These are phyloP conservation scores for Tenthredo scrophulariae DNA, from an alignment of 2,888 invertebrate species.

Conservation along the genomic window DNA sequence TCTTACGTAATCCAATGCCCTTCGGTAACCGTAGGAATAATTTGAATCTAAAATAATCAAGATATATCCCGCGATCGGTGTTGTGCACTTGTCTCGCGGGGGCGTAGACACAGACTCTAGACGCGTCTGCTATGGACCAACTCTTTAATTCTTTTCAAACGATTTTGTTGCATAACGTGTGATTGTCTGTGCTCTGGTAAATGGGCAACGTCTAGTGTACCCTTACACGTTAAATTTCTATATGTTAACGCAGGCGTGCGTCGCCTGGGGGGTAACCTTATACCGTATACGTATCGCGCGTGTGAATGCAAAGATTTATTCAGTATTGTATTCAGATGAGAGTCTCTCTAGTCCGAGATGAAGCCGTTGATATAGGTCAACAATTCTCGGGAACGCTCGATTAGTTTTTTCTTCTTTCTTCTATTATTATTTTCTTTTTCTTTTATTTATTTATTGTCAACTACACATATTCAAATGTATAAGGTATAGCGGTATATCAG, in stretches of 20 bases:
- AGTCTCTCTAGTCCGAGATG: slow-evolving; percentile 41
- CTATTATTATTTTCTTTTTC: neutral
- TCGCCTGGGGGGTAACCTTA: neutral
- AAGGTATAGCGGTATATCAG: slow-evolving; percentile 13
- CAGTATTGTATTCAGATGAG: slow-evolving; percentile 63
- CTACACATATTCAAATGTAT: slow-evolving; percentile 3
- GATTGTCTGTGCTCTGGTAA: neutral
- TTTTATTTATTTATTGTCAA: neutral
- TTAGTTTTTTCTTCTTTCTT: slow-evolving; percentile 2
- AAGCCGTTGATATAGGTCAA: slow-evolving; percentile 57
- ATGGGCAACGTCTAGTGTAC: neutral
- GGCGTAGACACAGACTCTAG: neutral
- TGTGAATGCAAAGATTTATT: slow-evolving; percentile 50
- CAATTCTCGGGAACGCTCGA: slow-evolving; percentile 45
- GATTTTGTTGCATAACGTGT: slow-evolving; percentile 19
- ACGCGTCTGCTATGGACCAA: neutral
- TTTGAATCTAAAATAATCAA: neutral
- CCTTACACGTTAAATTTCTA: slow-evolving; percentile 18
- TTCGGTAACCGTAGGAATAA: no score
- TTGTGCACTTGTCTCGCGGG: neutral
- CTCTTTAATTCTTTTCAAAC: neutral
- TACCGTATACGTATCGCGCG: slow-evolving; percentile 32
- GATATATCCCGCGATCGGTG: neutral
- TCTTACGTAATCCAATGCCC: neutral
- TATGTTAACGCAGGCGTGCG: neutral